A percentile compares a stretch with the other conserved stretches of the same genome.
Evolutionary conservation across 2,888 invertebrate species (phyloP).

Genomic region (Erebia ligea): DNA sequence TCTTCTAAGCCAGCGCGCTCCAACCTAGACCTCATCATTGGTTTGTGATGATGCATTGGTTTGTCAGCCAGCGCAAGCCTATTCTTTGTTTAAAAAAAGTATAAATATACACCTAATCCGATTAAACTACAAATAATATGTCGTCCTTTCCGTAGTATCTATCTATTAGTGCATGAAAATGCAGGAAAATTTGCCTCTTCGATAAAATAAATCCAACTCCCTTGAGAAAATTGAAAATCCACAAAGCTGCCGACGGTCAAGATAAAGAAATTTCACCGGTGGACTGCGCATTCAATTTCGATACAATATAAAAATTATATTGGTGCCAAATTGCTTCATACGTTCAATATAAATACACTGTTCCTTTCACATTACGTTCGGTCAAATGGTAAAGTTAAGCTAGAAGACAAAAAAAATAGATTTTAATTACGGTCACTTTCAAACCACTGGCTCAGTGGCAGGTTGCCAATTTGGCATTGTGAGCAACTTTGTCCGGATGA

Average conservation of each 20-base stretch:
- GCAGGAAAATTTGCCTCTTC: background rate
- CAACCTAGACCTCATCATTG: too few relatives aligned
- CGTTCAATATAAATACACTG: background rate
- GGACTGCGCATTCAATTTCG: conserved; percentile 1
- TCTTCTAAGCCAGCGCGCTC: too few relatives aligned
- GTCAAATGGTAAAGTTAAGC: background rate
- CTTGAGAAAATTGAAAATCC: conserved; percentile 26
- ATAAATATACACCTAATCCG: too few relatives aligned
- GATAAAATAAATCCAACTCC: conserved; percentile 13
- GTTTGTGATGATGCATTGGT: too few relatives aligned
- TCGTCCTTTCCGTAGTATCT: too few relatives aligned
- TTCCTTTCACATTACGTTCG: background rate
- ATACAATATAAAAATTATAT: background rate
- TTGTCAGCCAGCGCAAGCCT: too few relatives aligned
- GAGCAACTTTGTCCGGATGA: conserved; percentile 25
- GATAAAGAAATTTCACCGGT: conserved; percentile 13
- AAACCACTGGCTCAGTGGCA: conserved; percentile 31
- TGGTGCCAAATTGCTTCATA: background rate
- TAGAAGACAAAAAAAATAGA: background rate
- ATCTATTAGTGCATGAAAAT: conserved; percentile 1
- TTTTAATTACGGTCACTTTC: conserved; percentile 27
- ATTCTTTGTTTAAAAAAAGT: too few relatives aligned
- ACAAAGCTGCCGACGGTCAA: conserved; percentile 26
- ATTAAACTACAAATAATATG: too few relatives aligned
- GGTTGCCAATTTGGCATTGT: conserved; percentile 33